phyloP scores from a whole-genome alignment of 2,113 vertebrate species.

The Bettongia penicillata region DNA sequence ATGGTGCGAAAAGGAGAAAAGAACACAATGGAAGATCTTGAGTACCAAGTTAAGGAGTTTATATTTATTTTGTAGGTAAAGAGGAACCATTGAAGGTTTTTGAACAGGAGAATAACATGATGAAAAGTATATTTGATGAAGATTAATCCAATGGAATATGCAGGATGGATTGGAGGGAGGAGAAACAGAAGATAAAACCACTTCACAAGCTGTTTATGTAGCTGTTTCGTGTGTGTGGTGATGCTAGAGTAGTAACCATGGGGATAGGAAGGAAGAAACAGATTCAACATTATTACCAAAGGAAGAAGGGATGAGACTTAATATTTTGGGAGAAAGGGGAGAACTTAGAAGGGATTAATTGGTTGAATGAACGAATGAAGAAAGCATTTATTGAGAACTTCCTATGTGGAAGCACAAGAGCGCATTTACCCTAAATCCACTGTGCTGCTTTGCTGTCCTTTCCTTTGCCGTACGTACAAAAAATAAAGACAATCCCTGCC shows the following conservation, averaged over 20 bases:
- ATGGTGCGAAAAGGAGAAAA: not conserved
- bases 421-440: too few relatives aligned
- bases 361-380: not conserved
- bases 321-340: not conserved
- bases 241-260: not conserved
- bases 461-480: not conserved
- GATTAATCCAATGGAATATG: not conserved
- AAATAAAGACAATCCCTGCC: not conserved
- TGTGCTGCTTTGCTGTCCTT: not conserved
- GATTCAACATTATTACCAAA: not conserved
- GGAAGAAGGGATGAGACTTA: not conserved
- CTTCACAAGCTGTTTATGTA: not conserved
- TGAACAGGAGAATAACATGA: not conserved
- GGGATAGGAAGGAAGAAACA: not conserved
- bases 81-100: not conserved
- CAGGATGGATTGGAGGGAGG: not conserved
- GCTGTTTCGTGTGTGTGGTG: not conserved
- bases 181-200: not conserved
- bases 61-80: not conserved
- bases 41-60: not conserved
- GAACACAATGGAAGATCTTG: not conserved
- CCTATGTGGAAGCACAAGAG: not conserved
- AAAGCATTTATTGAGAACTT: not conserved
- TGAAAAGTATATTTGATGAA: not conserved
- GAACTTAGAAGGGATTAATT: not conserved